Evolutionary conservation across 1,140 invertebrate species (phyloP).

Genomic region (Muscidifurax raptorellus): DNA sequence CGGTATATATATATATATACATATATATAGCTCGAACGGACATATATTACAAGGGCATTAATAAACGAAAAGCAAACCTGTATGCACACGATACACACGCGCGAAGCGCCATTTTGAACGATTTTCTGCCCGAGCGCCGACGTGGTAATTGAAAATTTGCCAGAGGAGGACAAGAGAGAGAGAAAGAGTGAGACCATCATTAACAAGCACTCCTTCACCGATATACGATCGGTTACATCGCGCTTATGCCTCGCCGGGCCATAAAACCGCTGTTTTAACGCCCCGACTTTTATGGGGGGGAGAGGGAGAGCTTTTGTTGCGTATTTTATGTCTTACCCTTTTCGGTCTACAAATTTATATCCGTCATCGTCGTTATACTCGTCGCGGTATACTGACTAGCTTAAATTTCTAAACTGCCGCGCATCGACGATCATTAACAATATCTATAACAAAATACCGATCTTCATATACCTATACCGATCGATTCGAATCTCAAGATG

Average conservation of each 20-base stretch:
- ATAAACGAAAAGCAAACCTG: neutral
- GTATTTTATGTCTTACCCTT: constrained; percentile 41
- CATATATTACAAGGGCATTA: neutral
- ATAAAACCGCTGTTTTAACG: constrained; percentile 52
- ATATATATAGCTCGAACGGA: no score
- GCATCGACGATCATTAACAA: neutral
- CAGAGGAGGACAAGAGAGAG: constrained; percentile 58
- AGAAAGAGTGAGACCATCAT: constrained; percentile 70
- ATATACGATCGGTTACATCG: constrained; percentile 79
- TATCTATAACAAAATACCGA: neutral
- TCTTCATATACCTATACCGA: neutral
- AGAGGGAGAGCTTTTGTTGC: constrained; percentile 21
- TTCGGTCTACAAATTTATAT: constrained; percentile 80
- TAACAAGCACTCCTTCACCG: constrained; percentile 78
- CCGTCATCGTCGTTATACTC: constrained; percentile 79
- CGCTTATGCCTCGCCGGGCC: constrained; percentile 75
- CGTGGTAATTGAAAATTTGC: constrained; percentile 79
- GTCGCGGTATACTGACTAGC: neutral
- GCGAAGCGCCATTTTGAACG: constrained; percentile 87
- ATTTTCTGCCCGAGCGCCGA: constrained; percentile 84
- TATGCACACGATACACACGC: no score
- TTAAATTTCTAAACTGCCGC: neutral
- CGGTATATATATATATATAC: no score
- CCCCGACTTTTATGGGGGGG: constrained; percentile 25
- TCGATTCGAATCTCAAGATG: no score